A percentile compares a stretch with the other conserved stretches of the same genome.
These are phyloP conservation scores for Thermophis baileyi DNA, from an alignment of 2,113 vertebrate genomes.

Conservation along the genomic window DNA sequence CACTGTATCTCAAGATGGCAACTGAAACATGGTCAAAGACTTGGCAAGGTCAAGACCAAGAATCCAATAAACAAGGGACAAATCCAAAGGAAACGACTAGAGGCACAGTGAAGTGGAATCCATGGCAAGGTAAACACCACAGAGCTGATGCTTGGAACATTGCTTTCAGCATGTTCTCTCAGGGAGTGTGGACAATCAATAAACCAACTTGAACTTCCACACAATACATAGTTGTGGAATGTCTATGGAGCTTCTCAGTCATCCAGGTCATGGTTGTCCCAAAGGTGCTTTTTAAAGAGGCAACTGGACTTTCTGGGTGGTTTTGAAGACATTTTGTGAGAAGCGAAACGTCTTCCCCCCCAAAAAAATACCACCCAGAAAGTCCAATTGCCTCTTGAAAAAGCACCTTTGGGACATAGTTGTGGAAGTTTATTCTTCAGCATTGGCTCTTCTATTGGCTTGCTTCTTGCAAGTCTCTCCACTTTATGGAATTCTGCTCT, in stretches of 20 bases:
- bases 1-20: neutral
- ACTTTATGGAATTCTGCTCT: neutral
- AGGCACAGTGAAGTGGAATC: neutral
- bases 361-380: too few relatives aligned
- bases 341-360: too few relatives aligned
- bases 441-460: neutral
- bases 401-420: too few relatives aligned
- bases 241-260: too few relatives aligned
- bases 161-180: neutral
- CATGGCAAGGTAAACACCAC: neutral
- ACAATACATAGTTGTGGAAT: neutral
- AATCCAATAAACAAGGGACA: neutral
- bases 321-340: too few relatives aligned
- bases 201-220: neutral
- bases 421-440: neutral
- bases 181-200: neutral
- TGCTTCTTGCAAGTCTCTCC: neutral
- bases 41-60: neutral
- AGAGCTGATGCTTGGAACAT: neutral
- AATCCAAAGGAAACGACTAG: neutral
- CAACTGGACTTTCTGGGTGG: too few relatives aligned
- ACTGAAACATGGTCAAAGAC: neutral
- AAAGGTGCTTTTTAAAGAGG: too few relatives aligned
- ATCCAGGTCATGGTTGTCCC: too few relatives aligned
- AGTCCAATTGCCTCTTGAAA: too few relatives aligned